Conservation (phyloP, 2,797 vertebrate genomes). For the Propithecus perrieri region DNA sequence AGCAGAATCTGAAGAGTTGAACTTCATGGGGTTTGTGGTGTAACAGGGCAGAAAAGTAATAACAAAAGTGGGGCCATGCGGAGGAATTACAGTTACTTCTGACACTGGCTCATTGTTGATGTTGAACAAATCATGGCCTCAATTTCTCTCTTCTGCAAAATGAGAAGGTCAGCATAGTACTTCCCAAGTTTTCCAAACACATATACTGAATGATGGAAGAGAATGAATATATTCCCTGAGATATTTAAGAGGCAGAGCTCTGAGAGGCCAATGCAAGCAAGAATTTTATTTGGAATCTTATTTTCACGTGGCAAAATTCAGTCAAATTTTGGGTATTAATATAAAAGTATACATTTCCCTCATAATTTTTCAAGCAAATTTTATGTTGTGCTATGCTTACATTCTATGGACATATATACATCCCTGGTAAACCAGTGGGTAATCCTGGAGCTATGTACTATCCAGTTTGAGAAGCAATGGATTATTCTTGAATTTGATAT, state of each 20-base stretch:
- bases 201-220: background rate
- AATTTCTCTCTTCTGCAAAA: constrained; percentile 2
- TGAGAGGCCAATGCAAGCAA: background rate
- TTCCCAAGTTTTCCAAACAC: background rate
- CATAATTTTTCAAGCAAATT: background rate
- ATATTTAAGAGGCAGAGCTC: background rate
- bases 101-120: background rate
- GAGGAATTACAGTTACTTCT: background rate
- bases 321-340: background rate
- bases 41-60: background rate
- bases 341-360: background rate
- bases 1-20: background rate
- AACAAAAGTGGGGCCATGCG: background rate
- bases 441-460: background rate
- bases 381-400: background rate
- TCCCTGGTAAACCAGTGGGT: background rate
- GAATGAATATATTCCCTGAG: background rate
- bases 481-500: background rate
- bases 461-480: background rate
- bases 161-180: background rate
- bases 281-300: background rate
- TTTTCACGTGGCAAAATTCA: background rate
- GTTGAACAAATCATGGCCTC: background rate
- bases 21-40: background rate
- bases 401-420: background rate